Evolutionary conservation across 2,113 vertebrate species (phyloP), one percentile per base, ranked within the genome.

Genomic region (Opisthocomus hoazin): DNA sequence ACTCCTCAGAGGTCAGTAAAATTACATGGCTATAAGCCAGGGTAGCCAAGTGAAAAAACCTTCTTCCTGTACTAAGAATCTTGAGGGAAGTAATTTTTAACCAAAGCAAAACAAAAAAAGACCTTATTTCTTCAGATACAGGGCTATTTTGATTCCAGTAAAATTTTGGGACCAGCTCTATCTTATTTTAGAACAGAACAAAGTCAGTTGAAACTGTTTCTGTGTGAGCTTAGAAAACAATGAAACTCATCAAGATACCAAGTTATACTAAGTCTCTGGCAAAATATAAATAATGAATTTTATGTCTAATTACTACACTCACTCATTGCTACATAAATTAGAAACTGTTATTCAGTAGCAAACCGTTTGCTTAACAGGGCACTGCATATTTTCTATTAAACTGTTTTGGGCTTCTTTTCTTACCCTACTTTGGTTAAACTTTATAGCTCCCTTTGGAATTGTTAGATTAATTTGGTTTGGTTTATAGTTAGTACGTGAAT

Each of bases 401-500:
- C 5, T 36, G 29, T 70, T 77, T 27, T 43, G n/a, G 37, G 19
- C 16, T 84, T 92, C 53, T 93, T 87, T 93, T 92, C 46, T 81
- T 70, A 34, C 23, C 37, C 23, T 75, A 27, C 46, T 95, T 87
- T 87, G 26, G 63, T 58, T 91, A 96, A 94, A 76, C 21, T 80
- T 23, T 65, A 90, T 37, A 85, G 27, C 22, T 91, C 93, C 75
- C 82, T 93, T 93, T 74, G 58, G 92, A 96, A 96, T 80, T 85
- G 45, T 91, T 90, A 76, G 74, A 94, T 88, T 93, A 90, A 92
- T 90, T 94, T 87, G 45, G 58, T 94, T 93, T 92, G 12, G 16
- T 95, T 96, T 96, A 91, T 88, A 91, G 84, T 90, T 87, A 90
- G 45, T 54, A 79, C 77, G 63, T 65, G 74, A 93, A 80, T 61